Evolutionary conservation across 2,113 vertebrate genomes (phyloP).

Genomic region (Rhinopithecus roxellana): DNA sequence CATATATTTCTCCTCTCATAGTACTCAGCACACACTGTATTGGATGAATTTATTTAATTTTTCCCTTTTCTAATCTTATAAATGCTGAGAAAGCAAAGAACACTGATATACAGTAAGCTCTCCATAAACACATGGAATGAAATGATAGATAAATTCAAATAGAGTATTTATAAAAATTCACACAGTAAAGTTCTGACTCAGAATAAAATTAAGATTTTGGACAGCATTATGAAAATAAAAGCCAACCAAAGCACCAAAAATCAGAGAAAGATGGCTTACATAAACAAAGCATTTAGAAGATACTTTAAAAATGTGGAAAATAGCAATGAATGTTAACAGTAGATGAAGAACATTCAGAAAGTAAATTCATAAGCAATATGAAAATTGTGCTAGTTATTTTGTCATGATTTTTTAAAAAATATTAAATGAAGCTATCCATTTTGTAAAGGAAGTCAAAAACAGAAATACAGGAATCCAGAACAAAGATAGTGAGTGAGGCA

Average conservation of each 20-base stretch:
- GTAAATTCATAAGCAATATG: background rate
- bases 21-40: background rate
- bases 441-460: background rate
- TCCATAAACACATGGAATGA: background rate
- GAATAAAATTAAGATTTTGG: background rate
- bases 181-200: background rate
- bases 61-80: constrained; percentile 2
- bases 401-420: background rate
- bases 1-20: background rate
- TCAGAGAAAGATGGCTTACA: background rate
- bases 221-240: background rate
- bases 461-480: background rate
- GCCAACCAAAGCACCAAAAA: background rate
- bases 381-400: background rate
- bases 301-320: background rate
- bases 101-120: background rate
- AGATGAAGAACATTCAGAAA: background rate
- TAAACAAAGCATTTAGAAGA: background rate
- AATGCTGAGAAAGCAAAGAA: background rate
- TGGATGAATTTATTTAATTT: constrained; percentile 25
- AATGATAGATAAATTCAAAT: background rate
- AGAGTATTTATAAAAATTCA: background rate
- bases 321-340: background rate
- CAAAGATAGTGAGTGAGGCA: background rate
- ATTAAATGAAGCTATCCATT: background rate